Base-by-base conservation (phyloP, 2,797 vertebrate genomes). In the Microctenopoma steveboyesi region DNA sequence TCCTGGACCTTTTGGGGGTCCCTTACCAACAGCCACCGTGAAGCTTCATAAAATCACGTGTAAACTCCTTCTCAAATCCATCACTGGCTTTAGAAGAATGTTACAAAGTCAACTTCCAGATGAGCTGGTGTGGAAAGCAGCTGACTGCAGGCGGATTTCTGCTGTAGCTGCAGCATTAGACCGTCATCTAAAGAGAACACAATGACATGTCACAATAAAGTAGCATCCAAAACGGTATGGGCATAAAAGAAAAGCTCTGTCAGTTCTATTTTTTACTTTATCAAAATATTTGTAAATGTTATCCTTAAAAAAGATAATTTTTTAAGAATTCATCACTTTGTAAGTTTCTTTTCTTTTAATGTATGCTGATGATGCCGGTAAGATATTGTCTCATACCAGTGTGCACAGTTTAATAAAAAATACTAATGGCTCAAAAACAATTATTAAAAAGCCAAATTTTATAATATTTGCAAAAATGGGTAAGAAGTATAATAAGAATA, bases 1-100 rank as follows among this genome's bases (percentile, higher is more conserved):
- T 98, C 92, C 94, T 89, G 76, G 81, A 82, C 72, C 74, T 39
- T 35, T 12, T 61, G 64, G 30, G 22, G 25, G 55, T 65, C 57
- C 48, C 67, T 86, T 59, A 78, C 59, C 53, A 52, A 59, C 37
- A 64, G 63, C 54, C 25, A 22, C 49, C 62, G 45, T 42, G 59
- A 72, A 54, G 47, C 33, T 64, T 69, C 54, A 37, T 22, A 22
- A 22, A 22, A 22, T 22, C 22, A 22, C 22, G 22, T 22, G 22
- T 22, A 22, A 22, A 22, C 22, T 22, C 22, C 22, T 22, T 22
- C 22, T 22, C 22, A 50, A 63, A 53, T 71, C 78, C 87, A 84
- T 89, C 42, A 79, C 33, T 62, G 7, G 59, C 40, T 15, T 48
- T 25, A 66, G 54, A 53, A 78, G 74, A 82, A 78, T 52, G 52